Percentiles rank a stretch among this genome's conserved stretches.
Conservation (phyloP, 2,797 vertebrate genomes). For the Champsocephalus gunnari region DNA sequence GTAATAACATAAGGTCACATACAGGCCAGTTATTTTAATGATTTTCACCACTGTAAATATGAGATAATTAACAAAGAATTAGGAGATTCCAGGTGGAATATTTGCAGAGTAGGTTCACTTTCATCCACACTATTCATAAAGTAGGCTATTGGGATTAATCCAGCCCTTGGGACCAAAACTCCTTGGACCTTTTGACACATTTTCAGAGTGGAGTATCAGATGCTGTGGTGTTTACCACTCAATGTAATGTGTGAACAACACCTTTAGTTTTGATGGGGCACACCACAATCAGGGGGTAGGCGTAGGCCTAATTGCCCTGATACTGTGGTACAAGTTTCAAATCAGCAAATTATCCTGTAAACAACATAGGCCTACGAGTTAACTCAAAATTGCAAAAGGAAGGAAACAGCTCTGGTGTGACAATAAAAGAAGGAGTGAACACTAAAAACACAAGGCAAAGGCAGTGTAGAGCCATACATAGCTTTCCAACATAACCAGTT, state of each 20-base stretch:
- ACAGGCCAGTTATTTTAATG: not conserved
- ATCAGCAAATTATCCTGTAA: not conserved
- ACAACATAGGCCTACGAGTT: not conserved
- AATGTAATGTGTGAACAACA: not conserved
- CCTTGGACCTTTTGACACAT: slow-evolving; percentile 20
- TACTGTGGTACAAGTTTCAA: not conserved
- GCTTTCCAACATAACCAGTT: not conserved
- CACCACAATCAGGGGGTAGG: not conserved
- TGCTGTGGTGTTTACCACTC: not conserved
- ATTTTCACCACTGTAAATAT: not conserved
- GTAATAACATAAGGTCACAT: too few relatives aligned
- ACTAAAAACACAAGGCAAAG: not conserved
- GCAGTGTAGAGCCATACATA: not conserved
- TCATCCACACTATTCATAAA: not conserved
- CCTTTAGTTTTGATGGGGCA: slow-evolving; percentile 15
- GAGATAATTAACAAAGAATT: not conserved
- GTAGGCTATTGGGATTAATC: not conserved
- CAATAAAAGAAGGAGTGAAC: not conserved
- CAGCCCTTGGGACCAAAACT: not conserved
- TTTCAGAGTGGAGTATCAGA: not conserved
- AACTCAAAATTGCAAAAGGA: not conserved
- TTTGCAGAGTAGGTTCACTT: not conserved
- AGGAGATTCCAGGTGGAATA: not conserved
- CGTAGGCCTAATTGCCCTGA: slow-evolving; percentile 9
- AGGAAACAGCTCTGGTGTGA: not conserved